Base-by-base conservation (phyloP, 2,113 vertebrate genomes). In the Fregata magnificens region DNA sequence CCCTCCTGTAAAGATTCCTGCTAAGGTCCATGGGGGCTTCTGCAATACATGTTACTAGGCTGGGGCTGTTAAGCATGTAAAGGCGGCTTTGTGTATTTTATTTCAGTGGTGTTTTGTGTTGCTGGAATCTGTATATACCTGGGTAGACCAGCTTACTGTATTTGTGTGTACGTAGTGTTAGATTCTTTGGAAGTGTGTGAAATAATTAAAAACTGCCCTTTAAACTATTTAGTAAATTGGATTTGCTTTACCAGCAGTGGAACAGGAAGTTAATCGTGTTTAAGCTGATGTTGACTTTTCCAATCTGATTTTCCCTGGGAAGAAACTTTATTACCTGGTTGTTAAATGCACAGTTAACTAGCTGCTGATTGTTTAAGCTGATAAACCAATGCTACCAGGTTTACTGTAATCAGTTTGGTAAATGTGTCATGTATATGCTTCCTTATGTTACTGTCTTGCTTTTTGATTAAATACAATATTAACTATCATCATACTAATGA, bases 261-360 rank as follows among this genome's bases (percentile, higher is more conserved):
- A 62, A 94, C 90, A 26, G 86, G 86, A 91, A 94, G 86, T 88
- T 96, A 95, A 97, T 97, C 55, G 13, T 47, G 47, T 90, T 91
- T 96, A 96, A 97, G 91, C 93, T 97, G 87, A 66, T 89, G 94
- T 86, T 96, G 94, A 96, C 95, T 96, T 97, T 93, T 96, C 50
- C 92, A 95, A 95, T 95, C 92, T 95, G 81, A 92, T 96, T 96
- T 97, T 96, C 92, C 13, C 82, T 62, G 58, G 34, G 76, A 94
- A 90, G 76, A 95, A 96, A 96, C 94, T 95, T 95, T 88, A 79
- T 93, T 93, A 88, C 76, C 84, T 86, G 22, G 78, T 67, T 77
- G 91, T 74, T 92, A 76, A 97, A 88, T 65, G 86, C 90, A 53
- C 81, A 38, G 90, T 86, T 97, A 97, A 96, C 97, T 90, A 91